Base-by-base conservation (phyloP, 2,113 vertebrate species). In the Sinocyclocheilus rhinocerous region DNA sequence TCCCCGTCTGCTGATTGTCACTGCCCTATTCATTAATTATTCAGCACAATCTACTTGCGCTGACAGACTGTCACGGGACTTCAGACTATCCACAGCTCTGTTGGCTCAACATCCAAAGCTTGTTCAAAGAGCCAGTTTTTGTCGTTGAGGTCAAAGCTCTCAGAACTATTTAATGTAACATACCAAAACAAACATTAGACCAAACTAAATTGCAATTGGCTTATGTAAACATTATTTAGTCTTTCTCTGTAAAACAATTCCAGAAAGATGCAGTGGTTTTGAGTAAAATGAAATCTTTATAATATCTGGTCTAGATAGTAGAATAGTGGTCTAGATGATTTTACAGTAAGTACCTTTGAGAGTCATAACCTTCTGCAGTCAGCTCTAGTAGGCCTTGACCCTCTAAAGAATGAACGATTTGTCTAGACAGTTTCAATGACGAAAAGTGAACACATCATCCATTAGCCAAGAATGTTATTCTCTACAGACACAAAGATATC, bases 1-100 rank as follows among this genome's bases (percentile, higher is more conserved):
- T 81, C 83, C 72, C 84, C 79, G 88, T 89, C 85, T 45, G 72
- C 82, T 61, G 72, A 87, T 87, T 84, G 87, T 87, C 83, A 61
- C 69, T 86, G 88, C 88, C 86, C 84, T 81, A 72, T 15, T 70
- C 88, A 91, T 94, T 76, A 92, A 92, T 92, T 91, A 93, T 93
- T 92, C 90, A 93, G 77, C 57, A 26, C 61, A 79, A 85, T 82
- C 81, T 78, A 80, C 29, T 90, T 18, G 42, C 15, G 65, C 85
- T 88, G 90, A 88, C 86, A 86, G 88, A 48, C 82, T 65, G 57
- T 79, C 69, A 83, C 10, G 2, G 45, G 45, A 42, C 52, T 29
- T 81, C 65, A 80, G 50, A 24, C 50, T 18, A 24, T 24, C 16
- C 83, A 88, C n/a, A 55, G 29, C 70, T 42, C n/a, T 59, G 73